Conservation (phyloP, 92 coral and sea anemone species). For the Epizoanthus illoricatus region DNA sequence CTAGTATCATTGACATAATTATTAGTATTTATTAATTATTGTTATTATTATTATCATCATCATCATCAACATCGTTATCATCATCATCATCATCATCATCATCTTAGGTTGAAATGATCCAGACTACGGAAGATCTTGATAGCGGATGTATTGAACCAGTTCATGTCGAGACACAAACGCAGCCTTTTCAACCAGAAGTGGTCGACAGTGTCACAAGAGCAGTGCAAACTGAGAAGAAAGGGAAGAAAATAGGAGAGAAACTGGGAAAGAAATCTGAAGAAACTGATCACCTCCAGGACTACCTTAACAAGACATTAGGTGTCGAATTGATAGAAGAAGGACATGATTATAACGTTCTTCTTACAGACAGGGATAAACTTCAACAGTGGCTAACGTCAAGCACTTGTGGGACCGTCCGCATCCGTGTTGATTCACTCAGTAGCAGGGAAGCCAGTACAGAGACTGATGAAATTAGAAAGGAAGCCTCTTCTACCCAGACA, state of each 20-base stretch:
- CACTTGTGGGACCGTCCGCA: slow-evolving; percentile 51
- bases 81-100: too few species aligned
- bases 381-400: slow-evolving; percentile 59
- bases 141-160: background rate
- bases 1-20: too few species aligned
- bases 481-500: background rate
- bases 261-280: background rate
- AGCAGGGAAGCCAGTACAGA: background rate
- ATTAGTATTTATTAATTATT: too few species aligned
- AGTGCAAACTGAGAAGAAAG: background rate
- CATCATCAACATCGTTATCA: too few species aligned
- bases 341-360: slow-evolving; percentile 19
- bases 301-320: slow-evolving; percentile 41
- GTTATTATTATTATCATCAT: too few species aligned
- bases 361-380: slow-evolving; percentile 65
- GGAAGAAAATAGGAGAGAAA: background rate
- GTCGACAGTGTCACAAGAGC: background rate
- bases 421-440: background rate
- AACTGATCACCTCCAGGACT: slow-evolving; percentile 9
- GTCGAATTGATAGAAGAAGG: slow-evolving; percentile 52
- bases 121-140: background rate
- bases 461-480: background rate
- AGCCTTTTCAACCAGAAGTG: background rate
- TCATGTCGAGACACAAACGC: background rate
- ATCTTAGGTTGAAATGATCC: background rate